phyloP scores from a whole-genome alignment of 1,140 invertebrate genomes.

The Campodea augens region DNA sequence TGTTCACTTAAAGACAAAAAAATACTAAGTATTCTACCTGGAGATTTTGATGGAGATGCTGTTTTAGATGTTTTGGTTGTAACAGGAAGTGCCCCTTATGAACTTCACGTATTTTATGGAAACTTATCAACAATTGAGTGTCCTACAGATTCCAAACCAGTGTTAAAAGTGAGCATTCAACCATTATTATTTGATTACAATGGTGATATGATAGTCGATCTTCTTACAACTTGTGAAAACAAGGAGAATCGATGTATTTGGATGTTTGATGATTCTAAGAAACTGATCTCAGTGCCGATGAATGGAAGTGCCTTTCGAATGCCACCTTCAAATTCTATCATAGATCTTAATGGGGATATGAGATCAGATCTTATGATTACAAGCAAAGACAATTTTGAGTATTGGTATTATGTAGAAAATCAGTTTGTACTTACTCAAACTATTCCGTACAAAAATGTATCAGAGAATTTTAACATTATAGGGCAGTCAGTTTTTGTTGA shows the following conservation, averaged over 20 bases:
- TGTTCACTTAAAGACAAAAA: conserved; percentile 35
- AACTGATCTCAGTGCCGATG: too few relatives aligned
- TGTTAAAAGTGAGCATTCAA: conserved; percentile 43
- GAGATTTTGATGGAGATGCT: conserved; percentile 86
- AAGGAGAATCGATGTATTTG: background rate
- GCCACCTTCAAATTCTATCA: conserved; percentile 74
- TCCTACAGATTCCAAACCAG: conserved; percentile 23
- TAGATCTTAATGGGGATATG: conserved; percentile 70
- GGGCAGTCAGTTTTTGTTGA: conserved; percentile 76
- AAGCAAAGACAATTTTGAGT: conserved; percentile 46
- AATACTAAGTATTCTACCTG: conserved; percentile 50
- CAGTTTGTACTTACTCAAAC: background rate
- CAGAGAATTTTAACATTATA: conserved; percentile 20
- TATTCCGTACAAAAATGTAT: background rate
- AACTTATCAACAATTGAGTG: conserved; percentile 12
- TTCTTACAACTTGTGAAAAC: conserved; percentile 61
- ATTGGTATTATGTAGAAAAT: conserved; percentile 40
- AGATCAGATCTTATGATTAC: conserved; percentile 67
- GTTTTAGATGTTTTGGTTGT: conserved; percentile 79
- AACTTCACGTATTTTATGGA: conserved; percentile 20
- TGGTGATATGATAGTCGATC: conserved; percentile 82
- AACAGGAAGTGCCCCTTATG: conserved; percentile 18
- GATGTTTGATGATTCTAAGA: too few relatives aligned
- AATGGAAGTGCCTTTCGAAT: conserved; percentile 26
- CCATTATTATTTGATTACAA: conserved; percentile 77